Evolutionary conservation across 2,888 invertebrate species (phyloP), one percentile per base, ranked within the genome.

Genomic region (Tricholauxania praeusta): DNA sequence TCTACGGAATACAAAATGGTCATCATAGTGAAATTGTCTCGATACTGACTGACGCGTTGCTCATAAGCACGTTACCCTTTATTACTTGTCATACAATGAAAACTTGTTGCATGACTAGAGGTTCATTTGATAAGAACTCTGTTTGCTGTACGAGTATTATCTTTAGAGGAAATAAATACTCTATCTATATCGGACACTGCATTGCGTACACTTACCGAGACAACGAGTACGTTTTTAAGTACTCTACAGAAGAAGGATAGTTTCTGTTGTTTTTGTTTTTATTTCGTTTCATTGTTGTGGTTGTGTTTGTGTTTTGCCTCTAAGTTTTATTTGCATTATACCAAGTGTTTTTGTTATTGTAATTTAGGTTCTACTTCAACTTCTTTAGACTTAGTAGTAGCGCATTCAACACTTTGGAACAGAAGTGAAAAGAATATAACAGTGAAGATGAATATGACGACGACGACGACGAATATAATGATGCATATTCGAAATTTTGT

Each of bases 111-210:
- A 53, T 19, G 53, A 53, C 53, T 53, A 19, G 51, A 28, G 65
- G 14, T 52, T 32, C 15, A 52, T 65, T 19, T 65, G 65, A 65
- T 68, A 68, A 68, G 57, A 57, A 55, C 39, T 6, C 39, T 6
- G 7, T 39, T 39, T 39, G 39, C 10, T 39, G 39, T 39, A 39
- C 39, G 39, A 7, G 39, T 48, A 59, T 68, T 68, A 68, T 68
- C 55, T 68, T 57, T 57, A 57, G 48, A 55, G 51, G 57, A 59
- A 69, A 51, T 59, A n/a, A 69, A n/a, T 47, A 39, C 59, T 48
- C 2, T 48, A 32, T 8, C 32, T 62, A 32, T 39, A 14, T 64
- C 12, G 39, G 39, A 39, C 39, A 39, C 39, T 39, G 39, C 39
- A 39, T 39, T 39, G 39, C 39, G 39, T 39, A 39, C 39, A 39